Base-by-base conservation (phyloP, 1,140 invertebrate species). In the Diploscapter pachys region DNA sequence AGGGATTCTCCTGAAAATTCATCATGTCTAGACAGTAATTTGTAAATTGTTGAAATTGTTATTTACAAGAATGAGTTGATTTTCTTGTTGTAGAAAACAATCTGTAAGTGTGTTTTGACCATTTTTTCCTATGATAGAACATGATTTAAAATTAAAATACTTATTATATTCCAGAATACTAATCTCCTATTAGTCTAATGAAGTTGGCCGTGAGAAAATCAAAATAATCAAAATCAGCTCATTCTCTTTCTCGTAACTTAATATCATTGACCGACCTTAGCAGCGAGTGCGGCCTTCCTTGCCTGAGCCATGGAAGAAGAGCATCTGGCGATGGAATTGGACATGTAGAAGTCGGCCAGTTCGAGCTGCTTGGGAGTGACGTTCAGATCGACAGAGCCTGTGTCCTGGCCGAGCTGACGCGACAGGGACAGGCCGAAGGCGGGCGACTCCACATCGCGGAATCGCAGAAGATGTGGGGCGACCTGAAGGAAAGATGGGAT, bases 261-360 rank as follows among this genome's bases (percentile, higher is more conserved):
- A 59, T 13, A 11, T 59, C 2, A 31, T 31, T 31, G 31, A 31
- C 31, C 31, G 31, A 59, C 57, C 66, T 76, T 76, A 11, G 63
- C 70, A 63, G 71, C 65, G 5, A 76, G 72, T 52, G 75, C 75
- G 6, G 75, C 75, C 54, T 76, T 76, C 11, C 55, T 31, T n/a
- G 75, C 69, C 54, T 76, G 68, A 5, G 96, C 94, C 97, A 99
- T 99, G 53, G 95, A 98, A 73, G 92, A 91, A 9, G 96, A 98
- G 11, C 96, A 93, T 85, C 96, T 89, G 73, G 93, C 94, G 82
- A 99, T 94, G 4, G 91, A 88, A 87, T 99, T 93, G 6, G 97
- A 99, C 94, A 99, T 98, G 87, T 93, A 99, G 88, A 93, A 99
- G 86, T 99, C 95, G 86, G 93, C 91, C 55, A 99, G 88, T 64